Percentiles rank a stretch among this genome's conserved stretches.
Conservation (phyloP, 2,888 invertebrate species). For the Seira sanloemensis region DNA sequence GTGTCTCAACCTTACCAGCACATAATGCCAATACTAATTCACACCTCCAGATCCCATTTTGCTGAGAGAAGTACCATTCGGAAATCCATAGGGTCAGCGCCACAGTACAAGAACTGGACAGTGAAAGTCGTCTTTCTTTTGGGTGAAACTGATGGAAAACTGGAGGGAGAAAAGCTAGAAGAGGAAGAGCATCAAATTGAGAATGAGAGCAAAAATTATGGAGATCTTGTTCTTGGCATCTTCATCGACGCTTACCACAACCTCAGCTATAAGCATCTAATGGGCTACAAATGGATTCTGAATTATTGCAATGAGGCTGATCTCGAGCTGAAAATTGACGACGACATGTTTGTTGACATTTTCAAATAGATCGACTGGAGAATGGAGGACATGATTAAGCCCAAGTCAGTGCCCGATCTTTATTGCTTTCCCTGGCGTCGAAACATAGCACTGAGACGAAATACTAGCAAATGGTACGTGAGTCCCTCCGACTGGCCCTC, state of each 20-base stretch:
- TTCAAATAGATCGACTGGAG: conserved; percentile 69
- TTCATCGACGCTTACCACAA: conserved; percentile 71
- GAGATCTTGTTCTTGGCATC: conserved; percentile 65
- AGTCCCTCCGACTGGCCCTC: conserved; percentile 72
- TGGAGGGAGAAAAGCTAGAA: too few relatives aligned
- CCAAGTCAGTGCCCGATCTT: conserved; percentile 32
- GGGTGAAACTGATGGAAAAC: too few relatives aligned
- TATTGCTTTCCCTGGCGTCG: conserved; percentile 73
- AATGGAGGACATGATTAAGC: not conserved
- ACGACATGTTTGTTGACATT: conserved; percentile 74
- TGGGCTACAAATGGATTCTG: conserved; percentile 73
- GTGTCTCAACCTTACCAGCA: too few relatives aligned
- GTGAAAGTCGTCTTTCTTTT: too few relatives aligned
- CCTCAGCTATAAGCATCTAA: conserved; percentile 74
- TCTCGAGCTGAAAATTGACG: conserved; percentile 74
- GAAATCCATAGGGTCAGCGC: too few relatives aligned
- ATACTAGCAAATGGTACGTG: conserved; percentile 73
- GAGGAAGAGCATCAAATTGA: too few relatives aligned
- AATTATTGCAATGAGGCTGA: conserved; percentile 70
- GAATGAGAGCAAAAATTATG: conserved; percentile 72
- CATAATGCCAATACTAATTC: too few relatives aligned
- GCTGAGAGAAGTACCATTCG: too few relatives aligned
- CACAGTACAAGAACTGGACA: too few relatives aligned
- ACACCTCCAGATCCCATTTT: too few relatives aligned
- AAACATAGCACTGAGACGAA: conserved; percentile 64